Conservation (phyloP, 2,113 vertebrate species). For the Cyprinus carpio region DNA sequence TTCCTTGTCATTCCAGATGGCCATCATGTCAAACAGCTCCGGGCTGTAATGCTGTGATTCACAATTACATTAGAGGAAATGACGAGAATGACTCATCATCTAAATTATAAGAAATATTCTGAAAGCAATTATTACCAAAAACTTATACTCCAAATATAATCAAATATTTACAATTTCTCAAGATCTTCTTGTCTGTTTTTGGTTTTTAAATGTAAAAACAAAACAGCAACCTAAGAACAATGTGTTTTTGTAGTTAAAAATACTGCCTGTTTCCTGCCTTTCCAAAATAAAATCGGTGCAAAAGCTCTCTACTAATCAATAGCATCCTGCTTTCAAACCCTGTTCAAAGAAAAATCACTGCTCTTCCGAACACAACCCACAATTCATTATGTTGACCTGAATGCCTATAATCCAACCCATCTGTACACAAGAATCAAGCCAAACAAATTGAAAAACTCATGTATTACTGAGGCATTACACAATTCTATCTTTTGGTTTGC, state of each 20-base stretch:
- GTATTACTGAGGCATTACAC: constrained; percentile 55
- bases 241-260: constrained; percentile 49
- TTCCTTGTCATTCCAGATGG: constrained; percentile 30
- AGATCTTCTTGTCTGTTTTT: background rate
- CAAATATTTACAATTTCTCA: background rate
- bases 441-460: constrained; percentile 60
- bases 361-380: background rate
- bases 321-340: constrained; percentile 21
- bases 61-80: constrained; percentile 24
- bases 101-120: constrained; percentile 9
- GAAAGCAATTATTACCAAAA: background rate
- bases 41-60: constrained; percentile 41
- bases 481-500: constrained; percentile 34
- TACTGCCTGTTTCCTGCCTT: constrained; percentile 14
- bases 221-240: constrained; percentile 2
- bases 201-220: background rate
- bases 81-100: constrained; percentile 23
- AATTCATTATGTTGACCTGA: constrained; percentile 40
- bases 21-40: constrained; percentile 31
- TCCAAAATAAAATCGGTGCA: constrained; percentile 19
- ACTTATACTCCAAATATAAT: background rate
- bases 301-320: constrained; percentile 53
- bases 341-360: constrained; percentile 36
- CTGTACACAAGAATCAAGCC: constrained; percentile 27
- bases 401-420: constrained; percentile 57